Conservation (phyloP, 2,113 vertebrate genomes). For the Dipodomys spectabilis region DNA sequence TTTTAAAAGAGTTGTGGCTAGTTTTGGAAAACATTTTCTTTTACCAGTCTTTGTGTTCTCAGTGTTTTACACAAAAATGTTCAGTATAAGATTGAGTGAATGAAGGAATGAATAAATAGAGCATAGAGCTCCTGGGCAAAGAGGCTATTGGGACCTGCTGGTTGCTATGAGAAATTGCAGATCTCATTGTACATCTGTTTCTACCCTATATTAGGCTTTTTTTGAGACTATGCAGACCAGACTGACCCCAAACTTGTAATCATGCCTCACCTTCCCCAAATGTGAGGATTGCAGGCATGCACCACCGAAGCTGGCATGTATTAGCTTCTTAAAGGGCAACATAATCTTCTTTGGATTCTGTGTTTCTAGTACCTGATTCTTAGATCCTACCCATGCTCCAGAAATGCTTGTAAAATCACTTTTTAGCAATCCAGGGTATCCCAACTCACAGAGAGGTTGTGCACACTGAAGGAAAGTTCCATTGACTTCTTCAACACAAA, state of each 20-base stretch:
- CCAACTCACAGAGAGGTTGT: not conserved
- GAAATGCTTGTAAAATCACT: conserved; percentile 36
- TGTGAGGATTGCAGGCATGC: not conserved
- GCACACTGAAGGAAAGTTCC: not conserved
- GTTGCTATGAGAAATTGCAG: conserved; percentile 26
- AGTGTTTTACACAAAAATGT: conserved; percentile 45
- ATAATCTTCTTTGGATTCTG: conserved; percentile 42
- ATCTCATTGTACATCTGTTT: conserved; percentile 48
- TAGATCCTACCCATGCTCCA: conserved; percentile 21
- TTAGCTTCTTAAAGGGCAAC: conserved; percentile 49
- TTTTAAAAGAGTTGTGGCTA: not conserved
- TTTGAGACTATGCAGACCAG: not conserved
- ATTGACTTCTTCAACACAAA: not conserved
- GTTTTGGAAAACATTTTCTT: conserved; percentile 57
- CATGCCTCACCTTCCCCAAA: not conserved
- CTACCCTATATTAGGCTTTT: not conserved
- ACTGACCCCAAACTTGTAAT: not conserved
- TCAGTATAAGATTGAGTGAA: conserved; percentile 43
- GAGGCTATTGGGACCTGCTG: conserved; percentile 11
- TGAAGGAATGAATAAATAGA: conserved; percentile 14
- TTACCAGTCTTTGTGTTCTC: conserved; percentile 35
- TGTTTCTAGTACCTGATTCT: not conserved
- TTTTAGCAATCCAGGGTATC: not conserved
- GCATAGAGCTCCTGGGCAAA: conserved; percentile 19
- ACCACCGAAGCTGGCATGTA: not conserved